A percentile compares a stretch with the other conserved stretches of the same genome.
phyloP scores from a whole-genome alignment of 37 sponge, comb jelly and placozoan genomes.

The Chondrilla cf. caribensis region DNA sequence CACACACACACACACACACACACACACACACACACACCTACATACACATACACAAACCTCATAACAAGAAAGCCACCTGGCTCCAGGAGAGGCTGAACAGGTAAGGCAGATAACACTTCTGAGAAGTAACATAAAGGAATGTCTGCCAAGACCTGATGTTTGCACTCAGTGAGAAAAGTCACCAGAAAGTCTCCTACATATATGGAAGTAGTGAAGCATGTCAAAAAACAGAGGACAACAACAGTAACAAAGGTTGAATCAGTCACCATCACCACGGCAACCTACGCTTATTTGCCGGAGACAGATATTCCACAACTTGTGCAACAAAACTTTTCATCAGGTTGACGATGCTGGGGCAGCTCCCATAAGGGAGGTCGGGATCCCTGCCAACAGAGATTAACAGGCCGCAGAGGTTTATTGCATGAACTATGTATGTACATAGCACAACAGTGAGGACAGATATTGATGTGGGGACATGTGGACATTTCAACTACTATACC shows the following conservation, averaged over 20 bases:
- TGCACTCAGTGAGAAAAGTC: conserved; percentile 6
- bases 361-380: conserved; percentile 3
- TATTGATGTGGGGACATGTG: too few relatives aligned
- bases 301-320: not conserved
- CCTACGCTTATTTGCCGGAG: not conserved
- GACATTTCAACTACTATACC: too few relatives aligned
- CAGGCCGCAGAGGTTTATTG: not conserved
- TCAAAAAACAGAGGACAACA: too few relatives aligned
- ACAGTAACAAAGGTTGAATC: too few relatives aligned
- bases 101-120: not conserved
- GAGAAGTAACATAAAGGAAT: conserved; percentile 16
- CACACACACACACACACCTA: too few relatives aligned
- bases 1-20: too few relatives aligned
- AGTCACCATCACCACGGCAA: too few relatives aligned
- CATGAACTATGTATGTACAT: too few relatives aligned
- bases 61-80: not conserved
- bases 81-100: conserved; percentile 1
- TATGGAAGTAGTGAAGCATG: too few relatives aligned
- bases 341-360: not conserved
- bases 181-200: conserved; percentile 14
- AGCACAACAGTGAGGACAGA: too few relatives aligned
- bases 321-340: not conserved
- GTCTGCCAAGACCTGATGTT: not conserved
- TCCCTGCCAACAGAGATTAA: not conserved
- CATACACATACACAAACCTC: not conserved